Evolutionary conservation across 2,888 invertebrate genomes (phyloP).

Genomic region (Pristionchus arcanus): DNA sequence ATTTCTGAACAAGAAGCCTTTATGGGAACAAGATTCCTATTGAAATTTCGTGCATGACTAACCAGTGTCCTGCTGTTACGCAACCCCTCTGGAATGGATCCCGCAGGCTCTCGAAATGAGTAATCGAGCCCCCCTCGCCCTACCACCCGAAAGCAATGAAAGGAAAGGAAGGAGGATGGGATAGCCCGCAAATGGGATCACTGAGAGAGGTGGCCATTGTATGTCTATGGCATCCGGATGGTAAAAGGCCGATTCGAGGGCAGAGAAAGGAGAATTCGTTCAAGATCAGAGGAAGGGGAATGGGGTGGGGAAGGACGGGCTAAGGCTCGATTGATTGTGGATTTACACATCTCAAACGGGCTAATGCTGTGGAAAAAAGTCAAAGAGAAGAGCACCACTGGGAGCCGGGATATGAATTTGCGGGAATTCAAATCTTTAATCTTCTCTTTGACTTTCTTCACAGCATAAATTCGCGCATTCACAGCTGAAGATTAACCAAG

Average conservation of each 20-base stretch:
- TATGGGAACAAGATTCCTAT: neutral
- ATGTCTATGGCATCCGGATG: slow-evolving; percentile 41
- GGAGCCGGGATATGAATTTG: too few relatives aligned
- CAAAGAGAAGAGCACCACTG: too few relatives aligned
- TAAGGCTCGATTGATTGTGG: neutral
- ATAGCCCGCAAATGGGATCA: slow-evolving; percentile 17
- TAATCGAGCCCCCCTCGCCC: neutral
- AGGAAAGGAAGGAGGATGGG: neutral
- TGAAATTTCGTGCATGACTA: neutral
- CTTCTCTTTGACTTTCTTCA: neutral
- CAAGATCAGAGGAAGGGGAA: neutral
- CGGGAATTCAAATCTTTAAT: neutral
- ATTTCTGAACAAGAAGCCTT: neutral
- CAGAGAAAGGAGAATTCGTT: neutral
- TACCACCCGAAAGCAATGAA: neutral
- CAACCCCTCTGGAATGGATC: neutral
- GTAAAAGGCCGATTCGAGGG: slow-evolving; percentile 42
- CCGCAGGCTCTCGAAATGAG: neutral
- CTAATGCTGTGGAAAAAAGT: too few relatives aligned
- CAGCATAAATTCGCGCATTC: neutral
- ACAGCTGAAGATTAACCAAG: neutral
- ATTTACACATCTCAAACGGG: too few relatives aligned
- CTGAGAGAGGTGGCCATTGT: slow-evolving; percentile 6
- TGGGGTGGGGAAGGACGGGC: neutral
- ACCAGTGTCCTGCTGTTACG: neutral